phyloP scores from a whole-genome alignment of 1,140 invertebrate genomes.

The Cydia amplana region DNA sequence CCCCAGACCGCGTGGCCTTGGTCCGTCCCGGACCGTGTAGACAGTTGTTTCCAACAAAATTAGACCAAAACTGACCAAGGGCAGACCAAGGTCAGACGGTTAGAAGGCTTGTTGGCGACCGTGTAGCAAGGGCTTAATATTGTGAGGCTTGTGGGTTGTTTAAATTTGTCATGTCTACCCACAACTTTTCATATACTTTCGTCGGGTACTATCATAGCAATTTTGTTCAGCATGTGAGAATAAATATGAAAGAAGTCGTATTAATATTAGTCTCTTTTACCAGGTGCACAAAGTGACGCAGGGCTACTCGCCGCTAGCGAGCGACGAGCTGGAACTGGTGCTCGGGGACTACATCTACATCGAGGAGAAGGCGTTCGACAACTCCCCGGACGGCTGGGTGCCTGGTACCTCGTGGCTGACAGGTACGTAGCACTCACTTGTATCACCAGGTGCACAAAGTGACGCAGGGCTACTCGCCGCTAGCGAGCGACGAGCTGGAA shows the following conservation, averaged over 20 bases:
- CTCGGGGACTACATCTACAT: constrained; percentile 93
- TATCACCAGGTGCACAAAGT: constrained; percentile 87
- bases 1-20: too few species aligned
- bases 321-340: constrained; percentile 91
- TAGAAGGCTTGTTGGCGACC: too few species aligned
- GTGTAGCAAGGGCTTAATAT: too few species aligned
- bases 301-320: constrained; percentile 86
- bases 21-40: too few species aligned
- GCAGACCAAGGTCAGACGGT: too few species aligned
- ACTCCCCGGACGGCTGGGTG: constrained; percentile 91
- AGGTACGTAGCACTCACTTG: constrained; percentile 44
- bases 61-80: too few species aligned
- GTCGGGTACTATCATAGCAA: too few species aligned
- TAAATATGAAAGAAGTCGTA: constrained; percentile 12
- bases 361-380: constrained; percentile 85
- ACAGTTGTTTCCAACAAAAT: too few species aligned
- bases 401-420: constrained; percentile 93
- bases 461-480: constrained; percentile 87
- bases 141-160: too few species aligned
- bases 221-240: too few species aligned
- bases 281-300: constrained; percentile 91
- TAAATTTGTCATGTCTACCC: too few species aligned
- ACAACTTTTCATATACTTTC: too few species aligned
- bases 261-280: constrained; percentile 43
- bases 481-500: constrained; percentile 91